These are phyloP conservation scores for Pagrus major DNA, from an alignment of 2,113 vertebrate species.

Conservation along the genomic window DNA sequence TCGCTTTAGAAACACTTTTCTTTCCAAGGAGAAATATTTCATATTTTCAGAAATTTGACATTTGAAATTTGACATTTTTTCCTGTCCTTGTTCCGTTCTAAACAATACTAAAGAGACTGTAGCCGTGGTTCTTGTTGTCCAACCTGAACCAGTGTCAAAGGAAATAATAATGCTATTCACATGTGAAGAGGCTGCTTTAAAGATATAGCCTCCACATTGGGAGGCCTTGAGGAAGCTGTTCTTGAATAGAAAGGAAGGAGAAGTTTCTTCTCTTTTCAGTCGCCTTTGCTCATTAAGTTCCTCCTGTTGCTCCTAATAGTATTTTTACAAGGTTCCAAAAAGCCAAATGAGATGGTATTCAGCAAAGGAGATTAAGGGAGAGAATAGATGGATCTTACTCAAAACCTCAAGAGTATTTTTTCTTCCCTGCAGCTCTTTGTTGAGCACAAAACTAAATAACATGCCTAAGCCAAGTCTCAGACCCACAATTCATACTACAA, in stretches of 20 bases:
- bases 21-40: slow-evolving; percentile 29
- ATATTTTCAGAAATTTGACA: no score
- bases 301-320: not conserved
- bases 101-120: not conserved
- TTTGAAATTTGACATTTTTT: slow-evolving; percentile 41
- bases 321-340: slow-evolving; percentile 31
- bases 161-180: slow-evolving; percentile 44
- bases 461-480: not conserved
- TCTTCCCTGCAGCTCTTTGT: not conserved
- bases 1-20: slow-evolving; percentile 34
- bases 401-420: not conserved
- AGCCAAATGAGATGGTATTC: slow-evolving; percentile 10
- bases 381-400: not conserved
- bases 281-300: slow-evolving; percentile 25
- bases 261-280: slow-evolving; percentile 7
- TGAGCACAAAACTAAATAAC: slow-evolving; percentile 2
- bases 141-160: slow-evolving; percentile 6
- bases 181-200: slow-evolving; percentile 41
- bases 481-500: not conserved
- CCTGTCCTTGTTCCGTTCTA: slow-evolving; percentile 14
- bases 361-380: slow-evolving; percentile 21
- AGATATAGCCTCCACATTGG: slow-evolving; percentile 26
- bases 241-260: slow-evolving; percentile 8
- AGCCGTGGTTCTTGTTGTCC: not conserved
- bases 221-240: slow-evolving; percentile 37